Conservation (phyloP, 1,140 invertebrate species). For the Magallana gigas region DNA sequence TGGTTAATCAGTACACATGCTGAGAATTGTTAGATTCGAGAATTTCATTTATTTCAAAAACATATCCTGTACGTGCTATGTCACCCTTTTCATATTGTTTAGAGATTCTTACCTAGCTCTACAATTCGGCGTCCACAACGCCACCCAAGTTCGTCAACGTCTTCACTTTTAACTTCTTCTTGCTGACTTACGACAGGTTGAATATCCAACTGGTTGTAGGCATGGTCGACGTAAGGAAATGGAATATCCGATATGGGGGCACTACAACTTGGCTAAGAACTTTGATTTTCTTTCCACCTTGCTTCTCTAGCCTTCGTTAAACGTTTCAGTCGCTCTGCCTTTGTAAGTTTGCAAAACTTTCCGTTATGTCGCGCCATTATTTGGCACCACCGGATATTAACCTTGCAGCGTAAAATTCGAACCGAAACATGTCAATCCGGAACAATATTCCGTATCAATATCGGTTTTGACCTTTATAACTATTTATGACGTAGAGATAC, state of each 20-base stretch:
- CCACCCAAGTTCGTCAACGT: neutral
- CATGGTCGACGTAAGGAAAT: neutral
- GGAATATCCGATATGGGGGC: neutral
- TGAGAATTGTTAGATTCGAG: too few relatives aligned
- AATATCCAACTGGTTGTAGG: neutral
- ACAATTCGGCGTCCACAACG: too few relatives aligned
- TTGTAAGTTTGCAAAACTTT: too few relatives aligned
- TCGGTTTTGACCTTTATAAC: neutral
- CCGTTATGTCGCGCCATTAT: too few relatives aligned
- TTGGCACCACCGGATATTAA: too few relatives aligned
- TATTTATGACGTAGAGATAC: neutral
- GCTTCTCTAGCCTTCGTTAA: neutral
- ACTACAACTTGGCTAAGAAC: neutral
- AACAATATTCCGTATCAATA: neutral
- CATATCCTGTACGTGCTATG: too few relatives aligned
- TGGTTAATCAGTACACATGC: too few relatives aligned
- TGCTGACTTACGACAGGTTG: neutral
- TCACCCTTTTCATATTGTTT: too few relatives aligned
- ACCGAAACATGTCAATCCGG: neutral
- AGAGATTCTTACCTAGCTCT: too few relatives aligned
- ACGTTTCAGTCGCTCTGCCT: too few relatives aligned
- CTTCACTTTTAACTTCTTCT: neutral
- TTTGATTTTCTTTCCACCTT: neutral
- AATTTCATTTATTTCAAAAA: too few relatives aligned
- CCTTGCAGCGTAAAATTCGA: too few relatives aligned